Evolutionary conservation across 2,113 vertebrate genomes (phyloP), one percentile per base, ranked within the genome.

Genomic region (Azemiops feae): DNA sequence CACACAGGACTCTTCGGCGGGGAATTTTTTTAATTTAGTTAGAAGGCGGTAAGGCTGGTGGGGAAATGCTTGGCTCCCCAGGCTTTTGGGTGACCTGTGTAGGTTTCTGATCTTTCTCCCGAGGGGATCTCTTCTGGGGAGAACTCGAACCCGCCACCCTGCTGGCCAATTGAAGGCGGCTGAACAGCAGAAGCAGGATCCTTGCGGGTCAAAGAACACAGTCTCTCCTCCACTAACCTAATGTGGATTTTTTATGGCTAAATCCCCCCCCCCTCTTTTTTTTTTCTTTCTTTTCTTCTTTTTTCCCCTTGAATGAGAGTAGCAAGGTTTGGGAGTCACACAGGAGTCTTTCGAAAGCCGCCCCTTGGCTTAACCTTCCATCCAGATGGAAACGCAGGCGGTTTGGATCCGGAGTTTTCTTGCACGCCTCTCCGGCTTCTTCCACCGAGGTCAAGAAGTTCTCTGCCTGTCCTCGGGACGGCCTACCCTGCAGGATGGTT

Each of bases 391-490:
- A 18, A 69, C 11, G 2, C 5, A 34, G 14, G n/a, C n/a, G 2
- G 5, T 74, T 74, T 1, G 64, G 64, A 34, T 74, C 2, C 2
- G 5, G 64, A 18, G 4, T 16, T 74, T 74, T 18, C n/a, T 18
- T 3, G 14, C 64, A 12, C 30, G 0, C 2, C 12, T 69, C 18
- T 18, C 5, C 18, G 6, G 7, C 18, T 20, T 22, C 7, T 18
- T 39, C 69, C 34, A 3, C 7, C 16, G 1, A 39, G 69, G 34
- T 81, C 6, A 5, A 47, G 34, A 81, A 39, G 3, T 39, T 7
- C 16, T 18, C 5, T 3, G 34, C n/a, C 3, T 8, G 1, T 7
- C 30, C n/a, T 74, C 14, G 0, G n/a, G n/a, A 1, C 0, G 74
- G 18, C 18, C 74, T 43, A 43, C 34, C 34, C 74, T 39, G n/a